These are phyloP conservation scores for Xanthia togata DNA, from an alignment of 2,888 invertebrate species.

Conservation along the genomic window DNA sequence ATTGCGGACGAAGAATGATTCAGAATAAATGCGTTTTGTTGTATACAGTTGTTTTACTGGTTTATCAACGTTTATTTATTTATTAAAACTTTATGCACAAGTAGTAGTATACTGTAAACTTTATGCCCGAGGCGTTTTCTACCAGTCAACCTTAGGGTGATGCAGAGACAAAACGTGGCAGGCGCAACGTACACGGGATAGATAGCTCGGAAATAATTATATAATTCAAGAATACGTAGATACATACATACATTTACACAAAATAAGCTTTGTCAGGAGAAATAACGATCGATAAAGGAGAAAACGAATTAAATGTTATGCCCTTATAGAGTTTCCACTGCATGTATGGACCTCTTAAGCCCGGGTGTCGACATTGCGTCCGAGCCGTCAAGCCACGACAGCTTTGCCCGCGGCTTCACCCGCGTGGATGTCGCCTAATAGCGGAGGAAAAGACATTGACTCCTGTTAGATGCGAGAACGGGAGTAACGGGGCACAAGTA, in stretches of 20 bases:
- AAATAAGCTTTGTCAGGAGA: background rate
- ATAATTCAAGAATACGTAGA: background rate
- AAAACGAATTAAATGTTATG: background rate
- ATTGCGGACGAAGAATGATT: constrained; percentile 61
- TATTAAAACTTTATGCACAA: background rate
- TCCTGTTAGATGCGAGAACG: too few species aligned
- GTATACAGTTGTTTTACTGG: constrained; percentile 52
- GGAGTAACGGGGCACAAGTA: too few species aligned
- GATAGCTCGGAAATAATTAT: background rate
- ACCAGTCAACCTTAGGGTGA: background rate
- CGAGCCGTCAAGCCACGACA: too few species aligned
- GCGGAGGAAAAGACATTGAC: too few species aligned
- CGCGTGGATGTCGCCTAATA: too few species aligned
- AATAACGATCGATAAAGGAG: background rate
- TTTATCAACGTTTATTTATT: background rate
- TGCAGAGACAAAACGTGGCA: background rate
- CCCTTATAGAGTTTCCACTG: background rate
- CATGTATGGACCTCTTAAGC: too few species aligned
- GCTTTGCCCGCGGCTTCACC: too few species aligned
- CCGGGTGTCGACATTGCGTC: too few species aligned
- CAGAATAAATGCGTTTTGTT: constrained; percentile 71
- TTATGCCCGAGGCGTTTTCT: background rate
- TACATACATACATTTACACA: background rate
- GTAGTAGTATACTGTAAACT: too few species aligned
- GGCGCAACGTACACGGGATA: background rate